A percentile compares a stretch with the other conserved stretches of the same genome.
phyloP scores from a whole-genome alignment of 2,797 vertebrate species.

The Tapirus indicus region DNA sequence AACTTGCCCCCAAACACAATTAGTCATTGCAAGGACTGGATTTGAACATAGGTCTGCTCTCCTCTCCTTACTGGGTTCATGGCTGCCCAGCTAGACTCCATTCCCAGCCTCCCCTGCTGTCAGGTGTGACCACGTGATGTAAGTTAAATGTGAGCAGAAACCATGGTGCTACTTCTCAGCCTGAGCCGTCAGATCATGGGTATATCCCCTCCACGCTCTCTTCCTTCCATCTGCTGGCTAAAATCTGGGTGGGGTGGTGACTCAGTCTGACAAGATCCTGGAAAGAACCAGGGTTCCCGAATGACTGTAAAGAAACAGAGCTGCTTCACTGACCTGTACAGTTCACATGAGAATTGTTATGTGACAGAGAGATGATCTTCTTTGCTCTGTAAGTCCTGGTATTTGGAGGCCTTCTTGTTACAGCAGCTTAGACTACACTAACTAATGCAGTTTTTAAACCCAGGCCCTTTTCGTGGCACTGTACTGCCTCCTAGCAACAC shows the following conservation, averaged over 20 bases:
- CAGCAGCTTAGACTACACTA: not conserved
- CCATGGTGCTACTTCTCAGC: not conserved
- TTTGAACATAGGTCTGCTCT: not conserved
- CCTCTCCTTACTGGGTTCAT: not conserved
- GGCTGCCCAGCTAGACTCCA: not conserved
- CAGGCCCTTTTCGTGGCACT: not conserved
- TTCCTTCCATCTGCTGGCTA: not conserved
- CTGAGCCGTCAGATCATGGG: not conserved
- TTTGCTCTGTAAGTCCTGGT: not conserved
- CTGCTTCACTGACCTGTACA: not conserved
- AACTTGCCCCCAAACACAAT: not conserved
- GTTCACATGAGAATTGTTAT: not conserved
- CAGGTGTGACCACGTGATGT: not conserved
- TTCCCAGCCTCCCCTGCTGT: not conserved
- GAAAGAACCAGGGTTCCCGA: not conserved
- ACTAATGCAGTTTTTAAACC: not conserved
- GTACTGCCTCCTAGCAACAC: not conserved
- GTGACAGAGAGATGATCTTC: not conserved
- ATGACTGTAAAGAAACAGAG: not conserved
- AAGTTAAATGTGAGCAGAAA: not conserved
- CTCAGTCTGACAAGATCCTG: not conserved
- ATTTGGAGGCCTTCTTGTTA: not conserved
- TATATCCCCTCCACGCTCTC: not conserved
- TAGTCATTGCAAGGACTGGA: not conserved
- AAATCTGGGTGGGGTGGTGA: not conserved